Percentiles rank a stretch among this genome's conserved stretches.
phyloP scores from a whole-genome alignment of 2,888 invertebrate genomes.

The Coremacera marginata region DNA sequence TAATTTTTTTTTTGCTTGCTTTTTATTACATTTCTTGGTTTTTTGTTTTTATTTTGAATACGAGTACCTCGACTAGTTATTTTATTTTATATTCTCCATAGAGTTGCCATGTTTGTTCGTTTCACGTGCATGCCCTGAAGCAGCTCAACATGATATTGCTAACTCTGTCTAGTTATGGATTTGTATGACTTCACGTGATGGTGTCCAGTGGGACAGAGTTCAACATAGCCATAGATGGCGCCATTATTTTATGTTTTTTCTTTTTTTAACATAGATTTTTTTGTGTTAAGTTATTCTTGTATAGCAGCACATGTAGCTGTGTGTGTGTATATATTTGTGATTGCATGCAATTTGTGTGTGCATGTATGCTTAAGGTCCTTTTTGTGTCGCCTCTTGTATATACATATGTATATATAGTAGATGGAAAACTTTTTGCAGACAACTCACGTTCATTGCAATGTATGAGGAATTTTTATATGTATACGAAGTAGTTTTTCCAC shows the following conservation, averaged over 20 bases:
- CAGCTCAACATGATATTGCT: not conserved
- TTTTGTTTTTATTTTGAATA: slow-evolving; percentile 20
- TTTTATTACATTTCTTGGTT: not conserved
- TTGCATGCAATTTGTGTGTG: not conserved
- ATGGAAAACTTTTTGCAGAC: not conserved
- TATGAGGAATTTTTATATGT: slow-evolving; percentile 9
- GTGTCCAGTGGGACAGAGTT: slow-evolving; percentile 25
- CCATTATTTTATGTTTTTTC: not conserved
- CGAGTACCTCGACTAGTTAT: slow-evolving; percentile 8
- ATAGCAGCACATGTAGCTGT: not conserved
- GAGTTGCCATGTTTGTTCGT: not conserved
- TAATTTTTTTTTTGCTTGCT: not conserved
- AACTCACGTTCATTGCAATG: not conserved
- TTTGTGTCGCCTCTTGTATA: not conserved
- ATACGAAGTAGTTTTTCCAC: not conserved
- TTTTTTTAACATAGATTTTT: not conserved
- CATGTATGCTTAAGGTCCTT: not conserved
- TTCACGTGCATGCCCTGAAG: not conserved
- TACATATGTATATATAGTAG: not conserved
- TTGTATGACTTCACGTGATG: not conserved
- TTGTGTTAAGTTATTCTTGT: slow-evolving; percentile 5
- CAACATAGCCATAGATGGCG: slow-evolving; percentile 4
- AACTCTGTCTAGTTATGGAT: slow-evolving; percentile 8
- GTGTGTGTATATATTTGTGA: not conserved
- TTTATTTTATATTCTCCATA: slow-evolving; percentile 13